phyloP scores from a whole-genome alignment of 1,140 invertebrate species.

The Amyelois transitella region DNA sequence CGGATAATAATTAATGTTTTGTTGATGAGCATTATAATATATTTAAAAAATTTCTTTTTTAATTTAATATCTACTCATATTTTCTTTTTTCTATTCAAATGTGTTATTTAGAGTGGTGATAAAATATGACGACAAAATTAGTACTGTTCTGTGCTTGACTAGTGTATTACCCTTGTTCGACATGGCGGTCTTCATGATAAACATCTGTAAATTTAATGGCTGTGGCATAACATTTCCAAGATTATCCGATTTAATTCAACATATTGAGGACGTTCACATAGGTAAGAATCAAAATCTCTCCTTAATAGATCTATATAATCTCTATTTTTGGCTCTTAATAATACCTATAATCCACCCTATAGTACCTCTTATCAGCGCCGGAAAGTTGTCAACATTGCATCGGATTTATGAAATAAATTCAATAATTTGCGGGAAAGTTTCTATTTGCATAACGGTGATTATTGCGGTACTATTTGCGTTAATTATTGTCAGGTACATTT shows the following conservation, averaged over 20 bases:
- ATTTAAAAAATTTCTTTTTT: background rate
- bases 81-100: background rate
- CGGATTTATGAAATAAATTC: constrained; percentile 26
- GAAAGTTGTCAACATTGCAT: constrained; percentile 60
- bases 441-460: background rate
- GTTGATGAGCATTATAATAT: too few species aligned
- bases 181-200: constrained; percentile 91
- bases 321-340: constrained; percentile 34
- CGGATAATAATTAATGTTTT: background rate
- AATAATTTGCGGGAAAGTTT: constrained; percentile 30
- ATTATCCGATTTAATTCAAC: constrained; percentile 86
- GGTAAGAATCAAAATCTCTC: constrained; percentile 76
- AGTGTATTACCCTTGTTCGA: constrained; percentile 60
- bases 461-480: background rate
- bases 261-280: constrained; percentile 90
- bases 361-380: constrained; percentile 59
- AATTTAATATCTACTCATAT: too few species aligned
- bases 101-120: background rate
- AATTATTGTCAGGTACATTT: background rate
- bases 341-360: constrained; percentile 42
- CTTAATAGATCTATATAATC: constrained; percentile 17
- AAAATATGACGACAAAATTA: constrained; percentile 12
- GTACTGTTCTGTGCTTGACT: constrained; percentile 47
- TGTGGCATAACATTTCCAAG: constrained; percentile 87
- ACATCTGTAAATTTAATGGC: constrained; percentile 90